Conservation (phyloP, 2,888 invertebrate species). For the Elaeidobius kamerunicus region DNA sequence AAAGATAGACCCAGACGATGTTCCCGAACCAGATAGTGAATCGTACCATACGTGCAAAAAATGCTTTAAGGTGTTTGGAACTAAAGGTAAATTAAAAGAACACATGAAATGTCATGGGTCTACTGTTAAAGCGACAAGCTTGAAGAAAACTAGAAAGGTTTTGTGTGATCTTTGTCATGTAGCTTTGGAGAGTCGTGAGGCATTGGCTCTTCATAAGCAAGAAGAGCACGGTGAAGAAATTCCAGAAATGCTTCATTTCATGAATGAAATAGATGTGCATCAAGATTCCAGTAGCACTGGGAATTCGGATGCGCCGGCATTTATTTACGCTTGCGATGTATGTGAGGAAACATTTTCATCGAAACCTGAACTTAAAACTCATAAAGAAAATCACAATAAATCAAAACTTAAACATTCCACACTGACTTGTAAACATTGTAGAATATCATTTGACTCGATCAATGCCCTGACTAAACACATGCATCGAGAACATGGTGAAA, state of each 20-base stretch:
- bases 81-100: slow-evolving; percentile 47
- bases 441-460: slow-evolving; percentile 40
- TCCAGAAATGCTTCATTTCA: slow-evolving; percentile 30
- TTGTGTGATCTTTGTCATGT: slow-evolving; percentile 66
- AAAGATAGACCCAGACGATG: slow-evolving; percentile 32
- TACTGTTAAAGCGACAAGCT: slow-evolving; percentile 43
- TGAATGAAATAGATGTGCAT: slow-evolving; percentile 32
- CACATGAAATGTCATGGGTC: slow-evolving; percentile 53
- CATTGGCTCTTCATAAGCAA: slow-evolving; percentile 56
- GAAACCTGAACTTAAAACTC: slow-evolving; percentile 46
- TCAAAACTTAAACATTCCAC: slow-evolving; percentile 17
- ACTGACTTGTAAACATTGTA: slow-evolving; percentile 46
- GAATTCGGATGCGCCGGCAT: slow-evolving; percentile 15
- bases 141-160: slow-evolving; percentile 45
- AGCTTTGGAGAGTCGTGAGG: slow-evolving; percentile 54
- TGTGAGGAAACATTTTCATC: slow-evolving; percentile 50
- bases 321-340: slow-evolving; percentile 46
- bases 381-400: slow-evolving; percentile 44
- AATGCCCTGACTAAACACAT: slow-evolving; percentile 42
- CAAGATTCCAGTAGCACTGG: background rate
- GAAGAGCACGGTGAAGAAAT: slow-evolving; percentile 44
- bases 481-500: slow-evolving; percentile 42
- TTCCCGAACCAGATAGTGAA: too few species aligned
- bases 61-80: slow-evolving; percentile 53
- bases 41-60: slow-evolving; percentile 50